These are phyloP conservation scores for Apis cerana DNA, from an alignment of 1,140 invertebrate genomes.

Conservation along the genomic window DNA sequence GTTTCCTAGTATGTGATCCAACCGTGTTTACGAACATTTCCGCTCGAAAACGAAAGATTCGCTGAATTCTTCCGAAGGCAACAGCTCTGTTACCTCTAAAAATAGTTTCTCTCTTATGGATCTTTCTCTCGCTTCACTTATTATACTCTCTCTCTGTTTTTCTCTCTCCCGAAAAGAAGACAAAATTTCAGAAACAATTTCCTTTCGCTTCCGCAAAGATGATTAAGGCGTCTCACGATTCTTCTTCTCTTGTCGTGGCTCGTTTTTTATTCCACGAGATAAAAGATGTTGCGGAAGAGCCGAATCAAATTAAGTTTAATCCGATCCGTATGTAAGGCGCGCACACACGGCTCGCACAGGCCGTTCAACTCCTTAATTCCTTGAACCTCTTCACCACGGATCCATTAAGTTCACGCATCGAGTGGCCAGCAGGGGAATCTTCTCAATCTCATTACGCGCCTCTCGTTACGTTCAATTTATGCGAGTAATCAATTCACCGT, in stretches of 20 bases:
- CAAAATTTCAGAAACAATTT: too few relatives aligned
- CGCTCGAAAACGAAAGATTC: background rate
- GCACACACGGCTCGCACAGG: background rate
- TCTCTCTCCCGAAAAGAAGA: too few relatives aligned
- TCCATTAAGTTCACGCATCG: slow-evolving; percentile 25
- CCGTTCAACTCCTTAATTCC: slow-evolving; percentile 41
- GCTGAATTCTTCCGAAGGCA: background rate
- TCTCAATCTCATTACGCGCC: background rate
- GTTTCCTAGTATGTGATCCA: slow-evolving; percentile 22
- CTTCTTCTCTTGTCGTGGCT: background rate
- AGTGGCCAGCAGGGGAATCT: background rate
- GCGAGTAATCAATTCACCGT: too few relatives aligned
- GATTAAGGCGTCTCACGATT: background rate
- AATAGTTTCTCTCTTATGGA: too few relatives aligned
- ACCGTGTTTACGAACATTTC: slow-evolving; percentile 40
- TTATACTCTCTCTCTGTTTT: too few relatives aligned
- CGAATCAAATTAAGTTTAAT: slow-evolving; percentile 39
- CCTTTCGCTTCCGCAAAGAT: background rate
- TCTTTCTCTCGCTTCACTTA: too few relatives aligned
- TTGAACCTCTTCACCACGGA: slow-evolving; percentile 27
- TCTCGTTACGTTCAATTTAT: background rate
- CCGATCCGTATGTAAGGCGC: slow-evolving; percentile 31
- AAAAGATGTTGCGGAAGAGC: background rate
- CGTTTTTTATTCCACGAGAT: slow-evolving; percentile 21
- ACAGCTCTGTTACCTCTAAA: background rate